phyloP scores from a whole-genome alignment of 92 coral and sea anemone species.

The Parazoanthus atlanticus region DNA sequence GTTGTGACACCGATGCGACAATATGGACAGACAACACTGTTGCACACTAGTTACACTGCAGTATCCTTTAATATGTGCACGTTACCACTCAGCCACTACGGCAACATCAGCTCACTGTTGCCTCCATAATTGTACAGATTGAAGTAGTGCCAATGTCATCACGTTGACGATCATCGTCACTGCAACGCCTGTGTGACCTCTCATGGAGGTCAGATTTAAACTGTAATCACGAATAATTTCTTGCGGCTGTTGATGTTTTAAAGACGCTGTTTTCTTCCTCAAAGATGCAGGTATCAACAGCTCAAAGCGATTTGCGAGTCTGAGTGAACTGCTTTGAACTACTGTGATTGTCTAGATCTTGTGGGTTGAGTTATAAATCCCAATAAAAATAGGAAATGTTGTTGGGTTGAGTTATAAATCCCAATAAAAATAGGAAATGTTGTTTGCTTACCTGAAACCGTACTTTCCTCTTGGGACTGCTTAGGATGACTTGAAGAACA shows the following conservation, averaged over 20 bases:
- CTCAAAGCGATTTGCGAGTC: not conserved
- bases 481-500: not conserved
- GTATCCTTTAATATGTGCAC: not conserved
- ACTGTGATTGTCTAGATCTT: not conserved
- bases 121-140: not conserved
- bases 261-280: not conserved
- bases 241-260: not conserved
- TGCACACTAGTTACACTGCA: not conserved
- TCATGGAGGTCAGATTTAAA: not conserved
- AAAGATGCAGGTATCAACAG: not conserved
- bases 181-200: not conserved
- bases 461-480: not conserved
- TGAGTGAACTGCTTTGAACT: not conserved
- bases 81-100: not conserved
- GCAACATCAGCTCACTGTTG: not conserved
- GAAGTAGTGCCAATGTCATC: not conserved
- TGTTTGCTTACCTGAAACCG: too few species aligned
- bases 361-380: too few species aligned
- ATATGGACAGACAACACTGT: not conserved
- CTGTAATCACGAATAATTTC: not conserved
- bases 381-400: too few species aligned
- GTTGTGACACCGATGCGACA: not conserved
- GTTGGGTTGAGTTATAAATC: too few species aligned
- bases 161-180: not conserved
- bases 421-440: too few species aligned